Evolutionary conservation across 2,797 vertebrate species (phyloP).

Genomic region (Anableps anableps): DNA sequence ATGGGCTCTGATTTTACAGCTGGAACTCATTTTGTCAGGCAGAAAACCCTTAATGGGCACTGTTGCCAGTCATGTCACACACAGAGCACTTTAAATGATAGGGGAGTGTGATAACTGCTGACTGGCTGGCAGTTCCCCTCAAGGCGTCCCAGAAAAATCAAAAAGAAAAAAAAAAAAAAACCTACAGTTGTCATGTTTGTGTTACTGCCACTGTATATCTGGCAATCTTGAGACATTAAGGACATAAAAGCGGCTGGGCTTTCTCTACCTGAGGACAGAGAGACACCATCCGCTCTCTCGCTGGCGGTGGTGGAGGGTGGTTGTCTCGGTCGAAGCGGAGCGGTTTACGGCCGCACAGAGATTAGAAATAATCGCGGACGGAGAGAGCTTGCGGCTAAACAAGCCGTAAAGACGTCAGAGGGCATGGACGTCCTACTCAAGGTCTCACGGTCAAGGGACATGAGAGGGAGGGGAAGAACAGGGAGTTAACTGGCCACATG

Average conservation of each 20-base stretch:
- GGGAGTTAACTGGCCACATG: conserved; percentile 72
- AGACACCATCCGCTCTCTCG: conserved; percentile 50
- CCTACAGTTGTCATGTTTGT: conserved; percentile 26
- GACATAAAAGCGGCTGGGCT: conserved; percentile 54
- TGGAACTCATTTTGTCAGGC: conserved; percentile 63
- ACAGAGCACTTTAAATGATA: conserved; percentile 51
- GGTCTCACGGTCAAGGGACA: conserved; percentile 73
- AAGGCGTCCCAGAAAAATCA: conserved; percentile 33
- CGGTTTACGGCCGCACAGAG: conserved; percentile 66
- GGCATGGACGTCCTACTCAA: conserved; percentile 72
- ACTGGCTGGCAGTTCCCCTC: conserved; percentile 60
- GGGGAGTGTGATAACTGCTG: conserved; percentile 53
- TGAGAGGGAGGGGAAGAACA: conserved; percentile 18
- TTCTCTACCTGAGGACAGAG: conserved; percentile 36
- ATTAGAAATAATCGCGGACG: conserved; percentile 74
- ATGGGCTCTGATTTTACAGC: conserved; percentile 53
- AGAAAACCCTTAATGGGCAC: conserved; percentile 60
- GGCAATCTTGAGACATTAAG: conserved; percentile 59
- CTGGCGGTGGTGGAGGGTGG: conserved; percentile 32
- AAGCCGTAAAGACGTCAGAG: conserved; percentile 79
- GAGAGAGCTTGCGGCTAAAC: conserved; percentile 74
- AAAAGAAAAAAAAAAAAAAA: conserved; percentile 30
- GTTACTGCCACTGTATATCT: conserved; percentile 57
- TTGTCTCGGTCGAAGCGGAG: conserved; percentile 43
- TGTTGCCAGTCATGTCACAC: conserved; percentile 61